These are phyloP conservation scores for Melanostoma scalare DNA, from an alignment of 2,888 invertebrate species.

Conservation along the genomic window DNA sequence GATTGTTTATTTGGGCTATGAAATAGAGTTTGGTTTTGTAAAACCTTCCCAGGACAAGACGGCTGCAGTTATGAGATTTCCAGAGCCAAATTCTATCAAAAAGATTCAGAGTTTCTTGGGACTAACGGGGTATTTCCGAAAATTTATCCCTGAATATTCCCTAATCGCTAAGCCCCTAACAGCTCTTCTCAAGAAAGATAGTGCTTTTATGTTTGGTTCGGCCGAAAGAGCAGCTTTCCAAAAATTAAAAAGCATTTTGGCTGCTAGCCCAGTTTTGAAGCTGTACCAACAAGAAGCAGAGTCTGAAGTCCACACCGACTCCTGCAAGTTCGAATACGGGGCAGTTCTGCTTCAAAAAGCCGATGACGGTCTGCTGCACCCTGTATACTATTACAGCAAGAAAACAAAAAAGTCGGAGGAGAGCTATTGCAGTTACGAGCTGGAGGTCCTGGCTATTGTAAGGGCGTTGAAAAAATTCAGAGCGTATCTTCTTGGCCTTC, in stretches of 20 bases:
- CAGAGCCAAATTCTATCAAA: background rate
- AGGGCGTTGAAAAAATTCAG: constrained; percentile 55
- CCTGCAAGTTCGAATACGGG: constrained; percentile 74
- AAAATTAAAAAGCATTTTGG: constrained; percentile 4
- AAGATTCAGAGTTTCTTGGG: constrained; percentile 7
- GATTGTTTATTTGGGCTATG: constrained; percentile 2
- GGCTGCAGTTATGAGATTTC: constrained; percentile 8
- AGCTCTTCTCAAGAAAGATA: constrained; percentile 11
- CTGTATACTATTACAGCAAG: constrained; percentile 75
- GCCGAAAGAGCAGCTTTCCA: background rate
- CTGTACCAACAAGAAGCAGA: constrained; percentile 5
- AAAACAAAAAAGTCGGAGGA: constrained; percentile 23
- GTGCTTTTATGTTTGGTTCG: background rate
- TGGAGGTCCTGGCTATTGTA: constrained; percentile 75
- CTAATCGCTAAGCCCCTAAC: constrained; percentile 14
- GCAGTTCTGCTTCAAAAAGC: constrained; percentile 75
- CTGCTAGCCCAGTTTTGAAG: background rate
- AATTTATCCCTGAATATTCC: constrained; percentile 12
- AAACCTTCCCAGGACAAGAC: constrained; percentile 8
- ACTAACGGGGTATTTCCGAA: constrained; percentile 1
- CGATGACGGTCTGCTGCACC: constrained; percentile 73
- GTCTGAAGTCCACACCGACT: constrained; percentile 74
- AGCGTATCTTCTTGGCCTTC: constrained; percentile 43
- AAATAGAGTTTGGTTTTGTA: background rate
- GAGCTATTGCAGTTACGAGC: constrained; percentile 77